phyloP scores from a whole-genome alignment of 2,888 invertebrate species.

The Diaprepes abbreviatus region DNA sequence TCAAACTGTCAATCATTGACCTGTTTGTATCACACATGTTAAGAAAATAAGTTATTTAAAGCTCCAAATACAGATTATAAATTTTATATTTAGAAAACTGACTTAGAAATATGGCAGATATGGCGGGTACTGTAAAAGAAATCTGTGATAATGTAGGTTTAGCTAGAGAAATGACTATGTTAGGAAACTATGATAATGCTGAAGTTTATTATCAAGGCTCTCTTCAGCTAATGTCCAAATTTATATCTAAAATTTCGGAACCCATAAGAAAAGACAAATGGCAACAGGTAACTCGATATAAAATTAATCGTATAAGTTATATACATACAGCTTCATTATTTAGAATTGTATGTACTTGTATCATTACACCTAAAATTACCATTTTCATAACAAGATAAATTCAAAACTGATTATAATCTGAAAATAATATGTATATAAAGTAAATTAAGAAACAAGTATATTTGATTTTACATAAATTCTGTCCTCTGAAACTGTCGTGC shows the following conservation, averaged over 20 bases:
- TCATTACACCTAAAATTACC: too few species aligned
- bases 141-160: conserved; percentile 95
- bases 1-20: not conserved
- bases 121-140: conserved; percentile 91
- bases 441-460: too few species aligned
- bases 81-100: not conserved
- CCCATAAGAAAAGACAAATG: conserved; percentile 88
- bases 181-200: conserved; percentile 96
- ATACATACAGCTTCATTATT: too few species aligned
- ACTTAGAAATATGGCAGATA: conserved; percentile 60
- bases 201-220: conserved; percentile 94
- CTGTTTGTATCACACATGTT: not conserved
- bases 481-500: too few species aligned
- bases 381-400: too few species aligned
- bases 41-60: not conserved
- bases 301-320: conserved; percentile 47
- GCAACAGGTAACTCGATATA: conserved; percentile 90
- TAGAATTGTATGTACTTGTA: too few species aligned
- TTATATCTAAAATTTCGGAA: conserved; percentile 85
- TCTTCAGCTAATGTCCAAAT: conserved; percentile 89
- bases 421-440: too few species aligned
- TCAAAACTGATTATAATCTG: too few species aligned
- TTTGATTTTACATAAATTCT: too few species aligned
- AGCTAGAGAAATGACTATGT: conserved; percentile 94
- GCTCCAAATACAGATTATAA: not conserved